Base-by-base conservation (phyloP, 2,888 invertebrate species). In the Petrophora chlorosata region DNA sequence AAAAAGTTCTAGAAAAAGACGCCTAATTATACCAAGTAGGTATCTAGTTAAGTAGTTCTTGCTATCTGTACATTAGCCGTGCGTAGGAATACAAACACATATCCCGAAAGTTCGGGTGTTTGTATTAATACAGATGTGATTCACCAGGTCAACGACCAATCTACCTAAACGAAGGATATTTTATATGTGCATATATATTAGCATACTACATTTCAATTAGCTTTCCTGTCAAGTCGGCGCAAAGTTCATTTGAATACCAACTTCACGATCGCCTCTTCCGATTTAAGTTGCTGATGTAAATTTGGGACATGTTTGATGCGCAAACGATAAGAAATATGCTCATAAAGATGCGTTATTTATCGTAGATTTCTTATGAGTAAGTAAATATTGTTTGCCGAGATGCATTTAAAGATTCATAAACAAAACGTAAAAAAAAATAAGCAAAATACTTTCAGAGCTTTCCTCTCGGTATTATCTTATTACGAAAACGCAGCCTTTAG, bases 181-280 rank as follows among this genome's bases (percentile, higher is more conserved):
- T 65, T 65, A 67, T 70, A 67, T 66, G 66, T 71, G 69, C 68
- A 72, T 70, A 69, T 70, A 66, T 67, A 67, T 80, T 76, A 73
- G 72, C 82, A 85, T 85, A 76, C 77, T 79, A 81, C 76, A 81
- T 81, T 81, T 82, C 76, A 82, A 84, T 86, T 83, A 82, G 74
- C 67, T 69, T 71, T 75, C 78, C 62, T 67, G 78, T 80, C 78
- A 80, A 79, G 71, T 70, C 75, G 67, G 66, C 67, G 76, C 72
- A 70, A 74, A 72, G 66, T 67, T 70, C 59, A 86, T 87, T 86
- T 83, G 69, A 86, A 85, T 85, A 82, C 73, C 72, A 74, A 73
- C 64, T 71, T 74, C 79, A 81, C 81, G 82, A 82, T 51, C 67
- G 61, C 61, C 65, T 67, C 64, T 71, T 67, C 63, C 53, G 56